Conservation (phyloP, 1,140 invertebrate species). For the Diorhabda sublineata region DNA sequence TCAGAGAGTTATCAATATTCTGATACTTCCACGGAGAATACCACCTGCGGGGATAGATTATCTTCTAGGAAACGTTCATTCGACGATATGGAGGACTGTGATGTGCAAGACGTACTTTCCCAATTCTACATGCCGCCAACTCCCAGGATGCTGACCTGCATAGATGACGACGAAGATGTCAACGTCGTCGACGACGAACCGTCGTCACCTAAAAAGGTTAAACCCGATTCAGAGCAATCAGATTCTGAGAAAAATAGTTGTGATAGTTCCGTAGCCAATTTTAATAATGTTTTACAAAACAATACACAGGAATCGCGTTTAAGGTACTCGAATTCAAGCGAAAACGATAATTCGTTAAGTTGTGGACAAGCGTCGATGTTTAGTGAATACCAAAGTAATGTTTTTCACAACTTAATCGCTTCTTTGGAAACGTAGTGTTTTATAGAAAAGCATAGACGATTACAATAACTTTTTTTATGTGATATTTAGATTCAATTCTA, state of each 20-base stretch:
- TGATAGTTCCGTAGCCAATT: slow-evolving; percentile 19
- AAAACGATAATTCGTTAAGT: slow-evolving; percentile 45
- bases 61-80: slow-evolving; percentile 42
- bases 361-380: slow-evolving; percentile 58
- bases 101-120: slow-evolving; percentile 59
- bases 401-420: slow-evolving; percentile 57
- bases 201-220: slow-evolving; percentile 35
- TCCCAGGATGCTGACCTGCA: slow-evolving; percentile 62
- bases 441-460: neutral
- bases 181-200: slow-evolving; percentile 46
- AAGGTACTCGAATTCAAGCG: slow-evolving; percentile 29
- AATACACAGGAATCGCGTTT: slow-evolving; percentile 26
- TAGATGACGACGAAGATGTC: slow-evolving; percentile 56
- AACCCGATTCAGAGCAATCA: slow-evolving; percentile 25
- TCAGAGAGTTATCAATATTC: neutral
- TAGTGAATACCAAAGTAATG: slow-evolving; percentile 56
- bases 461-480: slow-evolving; percentile 1
- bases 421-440: slow-evolving; percentile 55
- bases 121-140: slow-evolving; percentile 70
- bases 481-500: neutral
- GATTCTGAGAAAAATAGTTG: slow-evolving; percentile 21
- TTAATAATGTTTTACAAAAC: slow-evolving; percentile 36
- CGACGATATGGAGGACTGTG: slow-evolving; percentile 55
- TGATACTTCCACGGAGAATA: neutral
- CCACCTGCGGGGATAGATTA: neutral